A percentile compares a stretch with the other conserved stretches of the same genome.
These are phyloP conservation scores for Mythimna ferrago DNA, from an alignment of 2,888 invertebrate species.

Conservation along the genomic window DNA sequence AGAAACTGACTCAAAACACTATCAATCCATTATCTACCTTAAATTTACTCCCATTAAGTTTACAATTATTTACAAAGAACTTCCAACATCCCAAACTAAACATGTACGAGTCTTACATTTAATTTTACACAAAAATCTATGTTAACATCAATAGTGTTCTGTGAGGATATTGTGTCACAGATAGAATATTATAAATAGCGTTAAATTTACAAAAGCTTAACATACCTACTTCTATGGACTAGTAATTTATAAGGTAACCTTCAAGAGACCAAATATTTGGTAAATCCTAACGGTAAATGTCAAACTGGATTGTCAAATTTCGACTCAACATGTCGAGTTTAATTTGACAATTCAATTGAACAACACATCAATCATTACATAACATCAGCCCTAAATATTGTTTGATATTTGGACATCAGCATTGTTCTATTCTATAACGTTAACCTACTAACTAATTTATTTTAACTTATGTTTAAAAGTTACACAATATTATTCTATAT, in stretches of 20 bases:
- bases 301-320: slow-evolving; percentile 44
- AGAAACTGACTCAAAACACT: slow-evolving; percentile 57
- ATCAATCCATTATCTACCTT: slow-evolving; percentile 74
- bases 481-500: slow-evolving; percentile 35
- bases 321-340: slow-evolving; percentile 23
- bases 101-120: slow-evolving; percentile 64
- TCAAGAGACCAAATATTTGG: slow-evolving; percentile 73
- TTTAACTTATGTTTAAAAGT: slow-evolving; percentile 45
- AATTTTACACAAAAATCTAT: slow-evolving; percentile 69
- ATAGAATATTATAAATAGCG: slow-evolving; percentile 59
- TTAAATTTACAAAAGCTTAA: slow-evolving; percentile 83
- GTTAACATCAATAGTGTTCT: slow-evolving; percentile 66
- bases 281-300: slow-evolving; percentile 57
- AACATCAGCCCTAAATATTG: slow-evolving; percentile 47
- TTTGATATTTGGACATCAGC: slow-evolving; percentile 61
- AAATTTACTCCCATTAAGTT: slow-evolving; percentile 66
- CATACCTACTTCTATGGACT: slow-evolving; percentile 82
- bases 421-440: slow-evolving; percentile 59
- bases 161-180: slow-evolving; percentile 56
- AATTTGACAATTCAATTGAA: slow-evolving; percentile 50
- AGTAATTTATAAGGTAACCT: slow-evolving; percentile 85
- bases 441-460: slow-evolving; percentile 46
- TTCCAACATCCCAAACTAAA: slow-evolving; percentile 59
- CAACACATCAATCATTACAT: slow-evolving; percentile 35
- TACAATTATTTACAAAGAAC: slow-evolving; percentile 81